A percentile compares a stretch with the other conserved stretches of the same genome.
Evolutionary conservation across 2,888 invertebrate genomes (phyloP).

Genomic region (Nephrotoma guestfalica): DNA sequence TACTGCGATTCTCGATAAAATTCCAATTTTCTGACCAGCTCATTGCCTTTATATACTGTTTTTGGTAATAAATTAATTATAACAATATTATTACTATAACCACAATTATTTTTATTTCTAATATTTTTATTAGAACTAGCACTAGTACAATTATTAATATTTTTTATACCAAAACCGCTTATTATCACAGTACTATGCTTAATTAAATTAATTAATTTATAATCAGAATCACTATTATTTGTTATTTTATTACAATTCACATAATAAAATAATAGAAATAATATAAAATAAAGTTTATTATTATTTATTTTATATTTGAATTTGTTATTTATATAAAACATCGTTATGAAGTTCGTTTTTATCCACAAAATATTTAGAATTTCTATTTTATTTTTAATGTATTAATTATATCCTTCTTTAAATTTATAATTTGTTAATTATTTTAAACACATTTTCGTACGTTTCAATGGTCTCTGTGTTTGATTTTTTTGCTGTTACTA

Average conservation of each 20-base stretch:
- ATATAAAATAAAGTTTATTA: not conserved
- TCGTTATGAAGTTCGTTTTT: not conserved
- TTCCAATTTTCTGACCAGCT: not conserved
- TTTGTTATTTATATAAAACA: not conserved
- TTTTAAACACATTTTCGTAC: not conserved
- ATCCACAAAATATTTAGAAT: not conserved
- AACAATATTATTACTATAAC: not conserved
- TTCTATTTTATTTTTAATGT: not conserved
- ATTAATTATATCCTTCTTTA: not conserved
- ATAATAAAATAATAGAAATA: slow-evolving; percentile 1
- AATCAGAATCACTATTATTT: not conserved
- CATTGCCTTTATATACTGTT: not conserved
- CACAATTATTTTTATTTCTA: not conserved
- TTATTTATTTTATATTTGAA: not conserved
- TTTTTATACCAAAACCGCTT: not conserved
- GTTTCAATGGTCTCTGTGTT: not conserved
- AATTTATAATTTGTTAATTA: not conserved
- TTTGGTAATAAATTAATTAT: not conserved
- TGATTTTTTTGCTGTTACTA: not conserved
- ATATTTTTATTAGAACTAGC: not conserved
- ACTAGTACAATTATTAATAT: not conserved
- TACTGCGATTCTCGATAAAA: not conserved
- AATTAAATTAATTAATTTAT: not conserved
- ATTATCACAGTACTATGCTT: not conserved
- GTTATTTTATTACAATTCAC: slow-evolving; percentile 1